Percentiles rank a stretch among this genome's conserved stretches.
Evolutionary conservation across 2,888 invertebrate genomes (phyloP).

Genomic region (Sipha maydis): DNA sequence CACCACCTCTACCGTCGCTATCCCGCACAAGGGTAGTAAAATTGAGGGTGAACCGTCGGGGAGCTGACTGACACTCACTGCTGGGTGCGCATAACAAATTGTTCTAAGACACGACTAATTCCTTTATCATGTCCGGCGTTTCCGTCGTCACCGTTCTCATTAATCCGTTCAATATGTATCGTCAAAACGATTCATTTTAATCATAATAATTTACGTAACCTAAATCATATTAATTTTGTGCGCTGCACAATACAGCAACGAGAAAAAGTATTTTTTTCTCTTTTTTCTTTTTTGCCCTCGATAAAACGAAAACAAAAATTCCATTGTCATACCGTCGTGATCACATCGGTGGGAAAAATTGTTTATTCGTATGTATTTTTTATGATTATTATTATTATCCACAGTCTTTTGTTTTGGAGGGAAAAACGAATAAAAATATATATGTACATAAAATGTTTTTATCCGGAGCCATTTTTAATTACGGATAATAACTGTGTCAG

Average conservation of each 20-base stretch:
- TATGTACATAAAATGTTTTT: neutral
- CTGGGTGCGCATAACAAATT: slow-evolving; percentile 56
- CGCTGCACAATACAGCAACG: neutral
- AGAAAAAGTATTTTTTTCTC: neutral
- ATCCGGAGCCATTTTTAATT: slow-evolving; percentile 53
- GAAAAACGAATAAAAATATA: neutral
- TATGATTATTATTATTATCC: slow-evolving; percentile 20
- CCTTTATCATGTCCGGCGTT: slow-evolving; percentile 56
- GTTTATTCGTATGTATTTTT: slow-evolving; percentile 17
- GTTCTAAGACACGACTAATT: slow-evolving; percentile 58
- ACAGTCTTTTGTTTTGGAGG: slow-evolving; percentile 21
- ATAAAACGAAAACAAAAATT: neutral
- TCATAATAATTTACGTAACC: neutral
- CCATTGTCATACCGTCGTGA: neutral
- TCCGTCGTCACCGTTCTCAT: slow-evolving; percentile 32
- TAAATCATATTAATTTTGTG: too few relatives aligned
- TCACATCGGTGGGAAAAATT: neutral
- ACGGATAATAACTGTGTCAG: slow-evolving; percentile 47
- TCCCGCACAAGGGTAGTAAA: neutral
- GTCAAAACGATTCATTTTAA: slow-evolving; percentile 36
- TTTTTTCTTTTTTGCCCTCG: neutral
- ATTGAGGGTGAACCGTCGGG: neutral
- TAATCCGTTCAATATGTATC: slow-evolving; percentile 43
- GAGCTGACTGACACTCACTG: slow-evolving; percentile 32
- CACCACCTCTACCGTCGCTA: neutral